Base-by-base conservation (phyloP, 2,797 vertebrate genomes). In the Hoplostethus atlanticus region DNA sequence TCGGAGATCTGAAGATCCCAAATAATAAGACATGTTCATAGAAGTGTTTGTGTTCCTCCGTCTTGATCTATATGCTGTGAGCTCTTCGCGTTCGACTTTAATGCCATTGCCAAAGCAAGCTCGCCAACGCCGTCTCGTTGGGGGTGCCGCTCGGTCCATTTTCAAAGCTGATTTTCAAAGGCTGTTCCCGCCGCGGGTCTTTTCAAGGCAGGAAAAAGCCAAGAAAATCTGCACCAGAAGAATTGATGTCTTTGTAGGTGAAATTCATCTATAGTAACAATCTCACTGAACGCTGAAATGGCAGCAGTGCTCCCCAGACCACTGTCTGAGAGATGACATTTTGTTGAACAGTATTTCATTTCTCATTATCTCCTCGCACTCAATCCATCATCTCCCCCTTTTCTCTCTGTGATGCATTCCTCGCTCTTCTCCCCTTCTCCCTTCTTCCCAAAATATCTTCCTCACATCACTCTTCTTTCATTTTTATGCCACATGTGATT, bases 331-430 rank as follows among this genome's bases (percentile, higher is more conserved):
- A 80, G 84, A 86, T 88, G 88, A 89, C 89, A 90, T 91, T 89
- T 89, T 80, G 76, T 88, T 85, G 78, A 86, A 76, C 81, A 85
- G 81, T 70, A 80, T 89, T 86, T 90, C 85, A 89, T 89, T 89
- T 81, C 83, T 91, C 86, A 90, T 92, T 92, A 92, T 90, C 84
- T 79, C 74, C 74, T 86, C 73, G 65, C 77, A 64, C 74, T 87
- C 83, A 79, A 84, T 86, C 84, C 79, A 60, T 86, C 87, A 74
- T 81, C 36, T 56, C 56, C 70, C 71, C 46, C 38, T 68, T 77
- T 74, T 59, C 67, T 79, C 51, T 73, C 63, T n/a, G 64, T 55
- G 42, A 61, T 66, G 68, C 68, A 54, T 61, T n/a, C 42, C 59
- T 68, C 76, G 63, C 68, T 69, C 64, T 56, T 64, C 47, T 74